Conservation (phyloP, 2,888 invertebrate species). For the Hemistola chrysoprasaria region DNA sequence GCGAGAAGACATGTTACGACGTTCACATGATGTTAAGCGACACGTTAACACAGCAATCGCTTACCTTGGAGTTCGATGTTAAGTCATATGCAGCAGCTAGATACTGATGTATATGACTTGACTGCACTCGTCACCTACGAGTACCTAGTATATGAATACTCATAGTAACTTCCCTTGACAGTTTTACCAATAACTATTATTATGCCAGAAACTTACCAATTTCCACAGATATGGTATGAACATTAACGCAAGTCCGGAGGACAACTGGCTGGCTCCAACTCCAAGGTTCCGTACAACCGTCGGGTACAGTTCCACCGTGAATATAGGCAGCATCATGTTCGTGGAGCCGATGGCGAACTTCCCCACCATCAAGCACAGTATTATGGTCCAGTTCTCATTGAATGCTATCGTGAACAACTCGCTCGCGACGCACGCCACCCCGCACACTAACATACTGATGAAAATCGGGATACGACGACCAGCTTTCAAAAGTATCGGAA, state of each 20-base stretch:
- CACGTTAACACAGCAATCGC: too few relatives aligned
- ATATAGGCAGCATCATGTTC: constrained; percentile 90
- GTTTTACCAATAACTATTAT: too few relatives aligned
- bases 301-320: constrained; percentile 88
- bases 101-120: too few relatives aligned
- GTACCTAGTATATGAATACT: too few relatives aligned
- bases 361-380: constrained; percentile 89
- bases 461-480: constrained; percentile 88
- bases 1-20: too few relatives aligned
- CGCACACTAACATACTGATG: constrained; percentile 85
- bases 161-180: too few relatives aligned
- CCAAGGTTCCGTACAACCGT: constrained; percentile 87
- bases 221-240: constrained; percentile 90
- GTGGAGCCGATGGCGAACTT: constrained; percentile 90
- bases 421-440: constrained; percentile 86
- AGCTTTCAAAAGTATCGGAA: constrained; percentile 87
- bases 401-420: constrained; percentile 77
- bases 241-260: constrained; percentile 89
- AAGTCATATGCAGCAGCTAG: too few relatives aligned
- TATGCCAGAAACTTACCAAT: constrained; percentile 86
- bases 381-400: constrained; percentile 85
- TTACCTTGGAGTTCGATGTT: too few relatives aligned
- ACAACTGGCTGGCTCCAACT: constrained; percentile 88
- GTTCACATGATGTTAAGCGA: too few relatives aligned
- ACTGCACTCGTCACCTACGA: too few relatives aligned